Conservation (phyloP, 1,140 invertebrate genomes). For the Brachionus asplanchnoidis region DNA sequence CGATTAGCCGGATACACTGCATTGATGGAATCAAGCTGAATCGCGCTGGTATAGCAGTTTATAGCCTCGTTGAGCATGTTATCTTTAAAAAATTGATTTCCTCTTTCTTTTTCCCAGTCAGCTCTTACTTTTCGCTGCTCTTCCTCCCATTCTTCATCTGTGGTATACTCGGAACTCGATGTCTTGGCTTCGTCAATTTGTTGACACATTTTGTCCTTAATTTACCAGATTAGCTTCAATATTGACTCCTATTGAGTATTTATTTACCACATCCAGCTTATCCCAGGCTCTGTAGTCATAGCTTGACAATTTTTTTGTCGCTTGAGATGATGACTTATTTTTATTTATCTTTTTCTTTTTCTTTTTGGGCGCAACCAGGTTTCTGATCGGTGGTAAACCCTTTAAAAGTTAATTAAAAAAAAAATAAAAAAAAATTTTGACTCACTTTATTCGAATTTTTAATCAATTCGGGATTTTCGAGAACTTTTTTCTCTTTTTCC, state of each 20-base stretch:
- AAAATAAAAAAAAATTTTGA: slow-evolving; percentile 41
- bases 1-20: slow-evolving; percentile 78
- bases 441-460: slow-evolving; percentile 35
- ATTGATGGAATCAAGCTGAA: slow-evolving; percentile 70
- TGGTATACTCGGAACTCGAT: slow-evolving; percentile 54
- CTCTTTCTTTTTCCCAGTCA: slow-evolving; percentile 59
- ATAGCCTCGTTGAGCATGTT: slow-evolving; percentile 74
- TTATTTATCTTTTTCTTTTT: slow-evolving; percentile 51
- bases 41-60: slow-evolving; percentile 71
- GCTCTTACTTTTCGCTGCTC: slow-evolving; percentile 55
- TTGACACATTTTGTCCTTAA: slow-evolving; percentile 67
- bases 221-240: not conserved
- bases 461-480: slow-evolving; percentile 5
- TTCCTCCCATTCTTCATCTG: slow-evolving; percentile 55
- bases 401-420: not conserved
- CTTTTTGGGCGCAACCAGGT: slow-evolving; percentile 50
- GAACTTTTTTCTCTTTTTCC: slow-evolving; percentile 67
- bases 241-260: not conserved
- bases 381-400: slow-evolving; percentile 60
- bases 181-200: slow-evolving; percentile 61
- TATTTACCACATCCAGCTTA: slow-evolving; percentile 70
- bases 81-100: slow-evolving; percentile 73
- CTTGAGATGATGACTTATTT: slow-evolving; percentile 47
- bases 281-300: slow-evolving; percentile 72
- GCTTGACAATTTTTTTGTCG: slow-evolving; percentile 56